A percentile compares a stretch with the other conserved stretches of the same genome.
These are phyloP conservation scores for Brachirus orientalis DNA, from an alignment of 2,113 vertebrate species.

Conservation along the genomic window DNA sequence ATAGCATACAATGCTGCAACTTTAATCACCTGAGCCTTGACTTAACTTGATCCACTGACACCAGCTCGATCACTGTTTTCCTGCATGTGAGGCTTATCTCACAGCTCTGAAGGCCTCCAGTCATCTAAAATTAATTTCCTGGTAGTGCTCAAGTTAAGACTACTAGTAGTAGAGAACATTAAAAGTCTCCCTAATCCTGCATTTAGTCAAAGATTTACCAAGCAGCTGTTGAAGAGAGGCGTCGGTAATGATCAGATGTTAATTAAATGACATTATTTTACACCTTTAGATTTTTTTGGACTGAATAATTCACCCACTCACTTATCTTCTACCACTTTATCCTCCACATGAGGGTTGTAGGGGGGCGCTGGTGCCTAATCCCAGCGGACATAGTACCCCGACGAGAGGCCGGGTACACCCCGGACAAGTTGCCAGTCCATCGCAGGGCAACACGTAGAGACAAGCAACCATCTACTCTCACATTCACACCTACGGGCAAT, in stretches of 20 bases:
- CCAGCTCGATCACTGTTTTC: conserved; percentile 68
- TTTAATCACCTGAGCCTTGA: conserved; percentile 77
- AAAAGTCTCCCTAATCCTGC: conserved; percentile 34
- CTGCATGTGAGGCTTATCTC: conserved; percentile 55
- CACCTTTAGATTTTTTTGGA: background rate
- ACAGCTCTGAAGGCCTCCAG: conserved; percentile 49
- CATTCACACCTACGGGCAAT: no score
- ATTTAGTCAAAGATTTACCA: conserved; percentile 53
- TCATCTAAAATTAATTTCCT: conserved; percentile 71
- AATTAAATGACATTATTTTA: conserved; percentile 22
- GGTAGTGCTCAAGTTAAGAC: conserved; percentile 39
- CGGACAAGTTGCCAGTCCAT: no score
- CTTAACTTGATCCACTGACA: conserved; percentile 76
- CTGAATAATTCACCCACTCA: background rate
- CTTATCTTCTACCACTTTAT: no score
- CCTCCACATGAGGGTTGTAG: no score
- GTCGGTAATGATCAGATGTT: conserved; percentile 12
- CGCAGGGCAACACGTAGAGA: no score
- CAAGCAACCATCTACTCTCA: no score
- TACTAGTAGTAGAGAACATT: conserved; percentile 16
- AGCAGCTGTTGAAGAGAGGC: conserved; percentile 17
- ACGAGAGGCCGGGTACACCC: no score
- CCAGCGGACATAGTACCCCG: no score
- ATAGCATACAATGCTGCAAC: conserved; percentile 72
- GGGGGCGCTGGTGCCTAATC: no score